Evolutionary conservation across 2,888 invertebrate species (phyloP).

Genomic region (Polyploca ridens): DNA sequence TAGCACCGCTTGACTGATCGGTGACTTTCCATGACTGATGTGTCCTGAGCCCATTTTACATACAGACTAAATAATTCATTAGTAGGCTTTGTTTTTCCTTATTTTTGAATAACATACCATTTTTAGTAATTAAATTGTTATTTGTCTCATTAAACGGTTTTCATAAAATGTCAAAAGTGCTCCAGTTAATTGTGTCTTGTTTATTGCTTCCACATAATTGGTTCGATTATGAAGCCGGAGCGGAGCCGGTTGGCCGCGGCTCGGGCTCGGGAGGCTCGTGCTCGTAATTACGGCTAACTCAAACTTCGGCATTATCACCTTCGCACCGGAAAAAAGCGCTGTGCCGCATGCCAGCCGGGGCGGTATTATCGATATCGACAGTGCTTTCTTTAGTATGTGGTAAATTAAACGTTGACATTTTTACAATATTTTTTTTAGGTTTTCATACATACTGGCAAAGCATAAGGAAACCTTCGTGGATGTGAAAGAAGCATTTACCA

Average conservation of each 20-base stretch:
- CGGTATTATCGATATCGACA: conserved; percentile 30
- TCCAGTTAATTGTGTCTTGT: conserved; percentile 57
- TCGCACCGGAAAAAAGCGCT: conserved; percentile 39
- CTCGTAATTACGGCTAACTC: conserved; percentile 66
- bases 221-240: conserved; percentile 57
- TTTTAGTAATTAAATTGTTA: not conserved
- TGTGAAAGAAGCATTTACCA: too few relatives aligned
- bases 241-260: conserved; percentile 28
- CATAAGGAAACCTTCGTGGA: too few relatives aligned
- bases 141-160: too few relatives aligned
- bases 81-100: too few relatives aligned
- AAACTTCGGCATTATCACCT: conserved; percentile 76
- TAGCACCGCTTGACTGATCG: too few relatives aligned
- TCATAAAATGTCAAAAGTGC: conserved; percentile 32
- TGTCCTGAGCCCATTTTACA: too few relatives aligned
- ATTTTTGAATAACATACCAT: too few relatives aligned
- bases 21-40: too few relatives aligned
- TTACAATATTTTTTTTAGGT: too few relatives aligned
- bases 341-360: conserved; percentile 9
- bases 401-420: too few relatives aligned
- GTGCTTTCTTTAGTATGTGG: not conserved
- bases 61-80: too few relatives aligned
- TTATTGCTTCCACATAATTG: conserved; percentile 77
- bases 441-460: too few relatives aligned
- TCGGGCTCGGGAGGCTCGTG: conserved; percentile 39